phyloP scores from a whole-genome alignment of 2,888 invertebrate species.

The Stenodera caucasica region DNA sequence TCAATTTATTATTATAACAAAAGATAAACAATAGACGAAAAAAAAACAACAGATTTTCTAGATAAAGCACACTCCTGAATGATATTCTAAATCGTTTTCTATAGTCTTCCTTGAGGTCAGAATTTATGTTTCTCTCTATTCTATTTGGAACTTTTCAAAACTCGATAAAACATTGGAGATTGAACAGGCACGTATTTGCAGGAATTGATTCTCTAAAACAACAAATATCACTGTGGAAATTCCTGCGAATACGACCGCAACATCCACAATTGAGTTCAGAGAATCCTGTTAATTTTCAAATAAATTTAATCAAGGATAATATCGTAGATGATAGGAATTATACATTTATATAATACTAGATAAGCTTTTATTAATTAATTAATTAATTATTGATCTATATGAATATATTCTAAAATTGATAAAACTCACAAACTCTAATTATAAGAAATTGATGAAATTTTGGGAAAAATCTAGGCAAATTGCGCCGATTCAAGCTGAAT shows the following conservation, averaged over 20 bases:
- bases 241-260: not conserved
- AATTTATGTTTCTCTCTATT: not conserved
- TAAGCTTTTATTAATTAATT: conserved; percentile 19
- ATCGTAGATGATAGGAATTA: conserved; percentile 1
- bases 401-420: conserved; percentile 13
- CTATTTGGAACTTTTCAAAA: conserved; percentile 12
- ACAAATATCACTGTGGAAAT: not conserved
- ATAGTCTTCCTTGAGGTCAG: conserved; percentile 39
- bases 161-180: not conserved
- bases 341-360: conserved; percentile 12
- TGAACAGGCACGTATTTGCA: not conserved
- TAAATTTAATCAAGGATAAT: not conserved
- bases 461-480: conserved; percentile 1
- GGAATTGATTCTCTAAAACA: not conserved
- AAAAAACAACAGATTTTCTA: conserved; percentile 14
- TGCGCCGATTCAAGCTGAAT: not conserved
- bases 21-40: conserved; percentile 10
- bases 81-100: conserved; percentile 46
- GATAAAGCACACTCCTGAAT: conserved; percentile 39
- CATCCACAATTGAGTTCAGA: not conserved
- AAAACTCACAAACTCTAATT: conserved; percentile 20
- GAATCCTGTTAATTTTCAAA: too few relatives aligned
- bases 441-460: conserved; percentile 10
- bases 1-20: conserved; percentile 13
- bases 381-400: conserved; percentile 21